Evolutionary conservation across 2,113 vertebrate species (phyloP).

Genomic region (Passerina amoena): DNA sequence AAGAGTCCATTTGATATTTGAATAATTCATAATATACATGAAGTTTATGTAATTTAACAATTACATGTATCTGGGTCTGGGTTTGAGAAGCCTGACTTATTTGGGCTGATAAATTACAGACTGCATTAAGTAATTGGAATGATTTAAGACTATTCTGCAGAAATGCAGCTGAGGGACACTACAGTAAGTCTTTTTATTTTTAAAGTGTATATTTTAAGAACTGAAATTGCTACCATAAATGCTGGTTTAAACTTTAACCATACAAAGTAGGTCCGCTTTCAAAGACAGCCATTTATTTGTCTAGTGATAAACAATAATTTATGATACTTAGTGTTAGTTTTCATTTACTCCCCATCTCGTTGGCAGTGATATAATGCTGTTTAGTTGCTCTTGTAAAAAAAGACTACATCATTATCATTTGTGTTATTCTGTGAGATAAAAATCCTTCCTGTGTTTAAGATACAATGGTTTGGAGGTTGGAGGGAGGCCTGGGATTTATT

Average conservation of each 20-base stretch:
- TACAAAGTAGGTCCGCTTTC: conserved; percentile 30
- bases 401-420: conserved; percentile 24
- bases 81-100: conserved; percentile 34
- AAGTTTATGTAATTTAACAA: conserved; percentile 61
- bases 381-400: conserved; percentile 30
- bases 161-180: conserved; percentile 55
- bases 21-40: neutral
- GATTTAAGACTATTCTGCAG: conserved; percentile 49
- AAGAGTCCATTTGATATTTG: neutral
- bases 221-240: conserved; percentile 63
- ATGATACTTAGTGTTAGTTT: conserved; percentile 33
- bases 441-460: conserved; percentile 50
- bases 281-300: conserved; percentile 53
- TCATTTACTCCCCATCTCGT: conserved; percentile 22
- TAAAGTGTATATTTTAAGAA: conserved; percentile 60
- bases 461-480: conserved; percentile 5
- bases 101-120: conserved; percentile 67
- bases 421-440: conserved; percentile 26
- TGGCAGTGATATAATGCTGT: conserved; percentile 39
- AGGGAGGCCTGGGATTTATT: neutral
- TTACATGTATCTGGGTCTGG: conserved; percentile 37
- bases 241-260: conserved; percentile 57
- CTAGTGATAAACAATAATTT: conserved; percentile 72
- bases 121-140: conserved; percentile 64
- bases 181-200: conserved; percentile 60